phyloP scores from a whole-genome alignment of 1,140 invertebrate genomes.

The Phenacoccus solenopsis region DNA sequence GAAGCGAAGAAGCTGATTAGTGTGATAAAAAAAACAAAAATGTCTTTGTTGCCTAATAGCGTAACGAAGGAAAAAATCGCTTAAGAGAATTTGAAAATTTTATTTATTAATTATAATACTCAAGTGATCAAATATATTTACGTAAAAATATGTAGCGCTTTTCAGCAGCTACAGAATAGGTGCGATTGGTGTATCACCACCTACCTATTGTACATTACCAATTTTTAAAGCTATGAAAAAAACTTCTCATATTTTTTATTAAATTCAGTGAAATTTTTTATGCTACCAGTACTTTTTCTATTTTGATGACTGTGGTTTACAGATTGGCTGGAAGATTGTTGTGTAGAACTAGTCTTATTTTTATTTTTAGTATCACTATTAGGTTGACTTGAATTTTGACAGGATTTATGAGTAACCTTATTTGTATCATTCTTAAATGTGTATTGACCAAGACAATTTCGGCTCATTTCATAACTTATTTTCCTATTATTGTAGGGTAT shows the following conservation, averaged over 20 bases:
- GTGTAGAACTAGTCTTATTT: slow-evolving; percentile 10
- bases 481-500: slow-evolving; percentile 21
- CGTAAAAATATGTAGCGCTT: too few species aligned
- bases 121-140: too few species aligned
- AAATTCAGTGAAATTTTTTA: slow-evolving; percentile 5
- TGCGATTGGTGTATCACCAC: too few species aligned
- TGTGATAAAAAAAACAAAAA: too few species aligned
- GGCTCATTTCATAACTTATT: slow-evolving; percentile 16
- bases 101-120: too few species aligned
- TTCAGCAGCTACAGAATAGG: too few species aligned
- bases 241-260: slow-evolving; percentile 4
- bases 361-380: slow-evolving; percentile 5
- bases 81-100: too few species aligned
- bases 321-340: slow-evolving; percentile 10
- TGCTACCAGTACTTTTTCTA: slow-evolving; percentile 5
- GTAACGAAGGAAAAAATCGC: too few species aligned
- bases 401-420: slow-evolving; percentile 19
- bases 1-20: too few species aligned
- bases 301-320: slow-evolving; percentile 2
- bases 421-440: slow-evolving; percentile 17
- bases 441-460: slow-evolving; percentile 20
- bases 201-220: too few species aligned
- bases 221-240: background rate
- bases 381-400: slow-evolving; percentile 12
- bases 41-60: too few species aligned